Percentiles rank a stretch among this genome's conserved stretches.
phyloP scores from a whole-genome alignment of 2,888 invertebrate genomes.

The Conchocele bisecta region DNA sequence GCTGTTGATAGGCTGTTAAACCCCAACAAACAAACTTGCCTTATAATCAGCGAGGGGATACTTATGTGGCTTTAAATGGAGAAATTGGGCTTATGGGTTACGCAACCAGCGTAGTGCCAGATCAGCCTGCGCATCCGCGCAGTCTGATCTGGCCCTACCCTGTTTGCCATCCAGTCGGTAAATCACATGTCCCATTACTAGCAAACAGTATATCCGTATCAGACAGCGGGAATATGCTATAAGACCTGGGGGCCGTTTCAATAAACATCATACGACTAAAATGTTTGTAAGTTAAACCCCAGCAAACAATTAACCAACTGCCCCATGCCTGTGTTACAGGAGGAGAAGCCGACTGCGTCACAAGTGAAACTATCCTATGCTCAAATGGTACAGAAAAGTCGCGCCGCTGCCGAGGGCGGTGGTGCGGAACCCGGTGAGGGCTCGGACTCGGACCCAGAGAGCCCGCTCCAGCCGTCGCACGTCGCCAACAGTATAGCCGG shows the following conservation, averaged over 20 bases:
- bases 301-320: no score
- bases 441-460: constrained; percentile 41
- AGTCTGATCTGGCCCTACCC: not conserved
- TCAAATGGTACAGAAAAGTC: constrained; percentile 74
- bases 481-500: constrained; percentile 37
- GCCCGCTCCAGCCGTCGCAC: constrained; percentile 33
- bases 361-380: constrained; percentile 74
- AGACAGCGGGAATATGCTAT: no score
- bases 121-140: not conserved
- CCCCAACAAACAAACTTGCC: no score
- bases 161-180: not conserved
- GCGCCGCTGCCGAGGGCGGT: constrained; percentile 48
- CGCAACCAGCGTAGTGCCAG: not conserved
- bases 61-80: no score
- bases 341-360: constrained; percentile 47
- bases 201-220: no score
- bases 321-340: constrained; percentile 33
- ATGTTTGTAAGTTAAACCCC: not conserved
- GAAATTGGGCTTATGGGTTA: no score
- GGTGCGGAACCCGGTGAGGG: constrained; percentile 39
- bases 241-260: not conserved
- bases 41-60: no score
- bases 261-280: not conserved
- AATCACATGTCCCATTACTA: no score
- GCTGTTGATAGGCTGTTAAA: no score